Evolutionary conservation across 2,113 vertebrate genomes (phyloP).

Genomic region (Notothenia coriiceps): DNA sequence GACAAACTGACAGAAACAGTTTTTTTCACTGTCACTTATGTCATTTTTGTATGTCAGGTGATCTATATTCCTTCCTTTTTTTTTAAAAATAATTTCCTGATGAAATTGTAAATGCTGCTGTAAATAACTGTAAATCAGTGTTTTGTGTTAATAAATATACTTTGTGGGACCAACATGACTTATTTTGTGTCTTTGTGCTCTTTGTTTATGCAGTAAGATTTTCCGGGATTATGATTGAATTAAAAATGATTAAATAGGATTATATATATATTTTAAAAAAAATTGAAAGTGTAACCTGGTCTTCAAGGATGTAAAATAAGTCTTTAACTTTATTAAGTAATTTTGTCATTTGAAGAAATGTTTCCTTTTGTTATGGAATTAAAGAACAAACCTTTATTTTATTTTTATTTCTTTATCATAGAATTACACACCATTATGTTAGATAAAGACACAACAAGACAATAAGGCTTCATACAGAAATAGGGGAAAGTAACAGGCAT

Average conservation of each 20-base stretch:
- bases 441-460: too few relatives aligned
- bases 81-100: neutral
- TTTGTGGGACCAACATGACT: conserved; percentile 19
- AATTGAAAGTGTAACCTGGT: neutral
- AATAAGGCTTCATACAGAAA: too few relatives aligned
- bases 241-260: too few relatives aligned
- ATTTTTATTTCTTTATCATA: too few relatives aligned
- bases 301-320: neutral
- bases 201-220: neutral
- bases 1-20: neutral
- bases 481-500: too few relatives aligned
- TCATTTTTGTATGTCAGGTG: neutral
- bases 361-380: too few relatives aligned
- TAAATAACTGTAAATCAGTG: conserved; percentile 45
- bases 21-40: neutral
- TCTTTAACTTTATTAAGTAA: neutral
- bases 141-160: conserved; percentile 32
- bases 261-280: too few relatives aligned
- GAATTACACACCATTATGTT: too few relatives aligned
- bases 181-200: neutral
- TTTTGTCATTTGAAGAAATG: neutral
- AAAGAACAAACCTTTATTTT: too few relatives aligned
- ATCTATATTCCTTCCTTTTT: neutral
- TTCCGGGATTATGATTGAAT: too few relatives aligned
- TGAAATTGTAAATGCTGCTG: conserved; percentile 10